phyloP scores from a whole-genome alignment of 1,140 invertebrate species.

The Lepidurus couesii region DNA sequence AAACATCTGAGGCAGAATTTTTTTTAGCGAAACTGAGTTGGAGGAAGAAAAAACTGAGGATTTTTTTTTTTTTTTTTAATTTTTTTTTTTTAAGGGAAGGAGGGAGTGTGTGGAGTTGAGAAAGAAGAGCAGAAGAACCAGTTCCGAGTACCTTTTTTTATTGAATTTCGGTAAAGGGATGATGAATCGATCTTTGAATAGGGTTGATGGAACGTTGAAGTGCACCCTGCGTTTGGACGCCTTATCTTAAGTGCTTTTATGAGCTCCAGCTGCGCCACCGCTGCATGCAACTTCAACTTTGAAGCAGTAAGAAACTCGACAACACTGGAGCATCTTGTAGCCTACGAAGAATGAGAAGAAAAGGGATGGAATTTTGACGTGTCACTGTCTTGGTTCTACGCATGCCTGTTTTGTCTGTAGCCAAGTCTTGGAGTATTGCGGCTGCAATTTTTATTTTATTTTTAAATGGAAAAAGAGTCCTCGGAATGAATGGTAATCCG shows the following conservation, averaged over 20 bases:
- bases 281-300: constrained; percentile 18
- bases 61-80: not conserved
- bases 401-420: no score
- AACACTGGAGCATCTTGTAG: not conserved
- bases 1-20: no score
- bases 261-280: constrained; percentile 7
- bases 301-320: not conserved
- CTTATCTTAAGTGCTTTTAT: constrained; percentile 19
- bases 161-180: not conserved
- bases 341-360: not conserved
- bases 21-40: no score
- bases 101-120: not conserved
- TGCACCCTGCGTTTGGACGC: constrained; percentile 8
- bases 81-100: not conserved
- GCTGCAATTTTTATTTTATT: no score
- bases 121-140: not conserved
- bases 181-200: constrained; percentile 19
- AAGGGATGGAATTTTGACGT: not conserved
- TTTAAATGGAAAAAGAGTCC: not conserved
- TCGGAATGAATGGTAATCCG: not conserved
- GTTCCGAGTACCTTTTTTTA: not conserved
- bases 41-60: not conserved
- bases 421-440: no score
- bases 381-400: not conserved
- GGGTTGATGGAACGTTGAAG: constrained; percentile 9